These are phyloP conservation scores for Aplodontia rufa DNA, from an alignment of 2,113 vertebrate genomes.

Conservation along the genomic window DNA sequence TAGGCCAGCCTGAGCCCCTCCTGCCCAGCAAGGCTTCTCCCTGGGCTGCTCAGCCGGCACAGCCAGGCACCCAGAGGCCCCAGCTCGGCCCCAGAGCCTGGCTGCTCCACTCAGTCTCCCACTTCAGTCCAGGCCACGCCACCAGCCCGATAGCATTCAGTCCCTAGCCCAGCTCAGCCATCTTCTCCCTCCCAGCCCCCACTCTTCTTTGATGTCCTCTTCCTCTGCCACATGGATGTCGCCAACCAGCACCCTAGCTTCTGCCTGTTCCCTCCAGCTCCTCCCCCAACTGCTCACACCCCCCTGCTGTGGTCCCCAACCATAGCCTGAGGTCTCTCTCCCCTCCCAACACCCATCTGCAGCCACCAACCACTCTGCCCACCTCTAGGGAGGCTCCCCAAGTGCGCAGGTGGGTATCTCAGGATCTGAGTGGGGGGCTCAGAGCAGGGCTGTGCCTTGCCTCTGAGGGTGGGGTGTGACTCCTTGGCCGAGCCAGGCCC, in stretches of 20 bases:
- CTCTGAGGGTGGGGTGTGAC: neutral
- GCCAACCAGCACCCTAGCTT: neutral
- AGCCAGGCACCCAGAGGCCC: too few species aligned
- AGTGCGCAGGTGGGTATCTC: too few species aligned
- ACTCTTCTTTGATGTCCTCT: neutral
- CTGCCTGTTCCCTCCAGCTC: neutral
- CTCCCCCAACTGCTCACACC: neutral
- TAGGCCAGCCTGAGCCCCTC: too few species aligned
- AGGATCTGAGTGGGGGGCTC: too few species aligned
- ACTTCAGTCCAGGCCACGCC: too few species aligned
- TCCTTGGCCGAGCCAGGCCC: neutral
- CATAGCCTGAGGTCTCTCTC: neutral
- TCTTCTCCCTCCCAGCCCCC: neutral
- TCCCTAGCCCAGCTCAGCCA: neutral
- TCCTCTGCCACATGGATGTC: neutral
- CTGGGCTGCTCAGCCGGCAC: too few species aligned
- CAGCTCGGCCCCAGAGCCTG: neutral
- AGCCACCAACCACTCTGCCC: neutral
- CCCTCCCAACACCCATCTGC: neutral
- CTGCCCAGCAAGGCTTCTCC: too few species aligned
- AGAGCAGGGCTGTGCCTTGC: too few species aligned
- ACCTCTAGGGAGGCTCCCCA: too few species aligned
- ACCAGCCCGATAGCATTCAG: too few species aligned
- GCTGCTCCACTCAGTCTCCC: too few species aligned
- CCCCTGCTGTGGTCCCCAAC: too few species aligned